A percentile compares a stretch with the other conserved stretches of the same genome.
Evolutionary conservation across 2,797 vertebrate genomes (phyloP).

Genomic region (Anguilla anguilla): DNA sequence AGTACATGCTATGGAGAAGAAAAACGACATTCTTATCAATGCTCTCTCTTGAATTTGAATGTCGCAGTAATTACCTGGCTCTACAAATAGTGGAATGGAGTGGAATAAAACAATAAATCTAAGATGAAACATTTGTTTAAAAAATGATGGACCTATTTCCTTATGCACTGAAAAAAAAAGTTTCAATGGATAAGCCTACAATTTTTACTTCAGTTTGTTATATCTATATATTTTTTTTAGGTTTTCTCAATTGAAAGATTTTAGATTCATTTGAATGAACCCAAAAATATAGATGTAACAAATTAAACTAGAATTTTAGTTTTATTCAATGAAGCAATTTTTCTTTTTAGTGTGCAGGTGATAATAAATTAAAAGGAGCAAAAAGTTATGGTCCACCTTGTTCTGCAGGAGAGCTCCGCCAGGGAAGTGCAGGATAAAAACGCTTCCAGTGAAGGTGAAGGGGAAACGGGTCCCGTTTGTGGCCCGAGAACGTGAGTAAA

Average conservation of each 20-base stretch:
- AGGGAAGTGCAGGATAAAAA: conserved; percentile 80
- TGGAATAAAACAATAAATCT: background rate
- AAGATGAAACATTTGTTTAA: background rate
- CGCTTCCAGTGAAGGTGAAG: conserved; percentile 74
- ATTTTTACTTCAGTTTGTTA: no score
- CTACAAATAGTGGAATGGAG: background rate
- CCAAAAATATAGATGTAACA: no score
- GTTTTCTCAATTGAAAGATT: no score
- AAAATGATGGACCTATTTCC: background rate
- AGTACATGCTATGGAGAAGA: no score
- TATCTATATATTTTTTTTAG: no score
- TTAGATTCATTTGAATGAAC: no score
- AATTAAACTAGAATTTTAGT: no score
- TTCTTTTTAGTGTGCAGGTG: background rate
- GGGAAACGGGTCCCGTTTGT: conserved; percentile 74
- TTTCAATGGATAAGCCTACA: no score
- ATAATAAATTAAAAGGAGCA: background rate
- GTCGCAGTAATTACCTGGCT: background rate
- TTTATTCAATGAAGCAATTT: no score
- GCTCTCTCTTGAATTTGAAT: background rate
- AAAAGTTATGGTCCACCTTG: background rate
- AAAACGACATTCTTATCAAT: background rate
- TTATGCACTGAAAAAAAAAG: no score
- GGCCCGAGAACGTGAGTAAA: conserved; percentile 75
- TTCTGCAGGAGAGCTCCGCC: conserved; percentile 79